Base-by-base conservation (phyloP, 2,888 invertebrate genomes). In the Trissoscelio sp. region DNA sequence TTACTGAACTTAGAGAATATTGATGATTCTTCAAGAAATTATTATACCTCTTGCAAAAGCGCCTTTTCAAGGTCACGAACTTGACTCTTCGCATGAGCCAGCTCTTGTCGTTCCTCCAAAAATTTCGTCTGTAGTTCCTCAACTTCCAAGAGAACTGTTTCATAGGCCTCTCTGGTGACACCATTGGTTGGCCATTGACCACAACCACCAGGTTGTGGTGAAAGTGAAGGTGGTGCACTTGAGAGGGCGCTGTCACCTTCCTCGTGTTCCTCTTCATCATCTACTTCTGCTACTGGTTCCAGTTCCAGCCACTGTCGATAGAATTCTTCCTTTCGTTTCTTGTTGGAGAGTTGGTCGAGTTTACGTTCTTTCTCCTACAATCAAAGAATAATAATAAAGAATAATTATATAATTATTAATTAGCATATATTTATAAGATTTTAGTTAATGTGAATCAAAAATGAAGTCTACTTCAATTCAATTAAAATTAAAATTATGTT, bases 181-280 rank as follows among this genome's bases (percentile, higher is more conserved):
- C 86, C 86, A 18, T 84, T 87, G 6, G 83, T 80, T 14, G 79
- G 83, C 81, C 81, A 81, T 46, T 84, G 82, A 12, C 85, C 85
- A 18, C 85, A 87, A 22, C 85, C 85, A 16, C 87, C 87, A 3
- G 95, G 95, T 88, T 95, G 95, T 69, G 95, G 95, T 85, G 95
- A 95, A 86, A 95, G 93, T 60, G 95, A 95, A 81, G 94, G 93
- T 74, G 95, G 95, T 82, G 94, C 95, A 83, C 95, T 95, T 81
- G 95, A 95, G 83, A 95, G 92, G 77, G 95, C 95, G 57, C 95
- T 95, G 88, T 95, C 95, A 83, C 93, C 94, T 91, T 95, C 95
- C 84, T 89, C 90, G 53, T 88, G 88, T 58, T 89, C 88, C 53
- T 89, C 88, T 57, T 90, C 90, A 73, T 91, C 90, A 31, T 90